Evolutionary conservation across 2,113 vertebrate genomes (phyloP).

Genomic region (Silurus glanis): DNA sequence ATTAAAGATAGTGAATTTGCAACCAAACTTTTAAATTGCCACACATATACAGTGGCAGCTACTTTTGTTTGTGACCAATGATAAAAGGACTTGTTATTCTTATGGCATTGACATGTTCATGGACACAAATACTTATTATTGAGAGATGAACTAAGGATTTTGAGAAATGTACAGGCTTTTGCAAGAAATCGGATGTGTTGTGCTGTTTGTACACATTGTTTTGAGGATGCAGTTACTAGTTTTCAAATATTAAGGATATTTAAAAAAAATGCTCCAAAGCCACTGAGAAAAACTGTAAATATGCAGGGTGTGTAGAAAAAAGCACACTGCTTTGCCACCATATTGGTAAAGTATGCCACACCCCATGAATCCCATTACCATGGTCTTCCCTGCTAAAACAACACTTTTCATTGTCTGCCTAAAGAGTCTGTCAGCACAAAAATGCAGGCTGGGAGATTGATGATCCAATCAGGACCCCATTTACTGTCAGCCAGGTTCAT

Average conservation of each 20-base stretch:
- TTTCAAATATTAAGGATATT: too few species aligned
- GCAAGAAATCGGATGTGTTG: too few species aligned
- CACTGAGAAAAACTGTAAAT: neutral
- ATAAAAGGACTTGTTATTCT: too few species aligned
- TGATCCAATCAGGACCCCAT: slow-evolving; percentile 47
- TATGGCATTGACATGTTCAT: too few species aligned
- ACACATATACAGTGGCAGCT: neutral
- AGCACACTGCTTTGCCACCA: neutral
- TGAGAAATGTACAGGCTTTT: too few species aligned
- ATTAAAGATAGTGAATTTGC: neutral
- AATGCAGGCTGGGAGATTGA: slow-evolving; percentile 40
- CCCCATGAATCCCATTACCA: slow-evolving; percentile 34
- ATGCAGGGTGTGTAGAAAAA: neutral
- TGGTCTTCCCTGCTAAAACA: slow-evolving; percentile 37
- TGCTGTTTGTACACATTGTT: too few species aligned
- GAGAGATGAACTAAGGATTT: too few species aligned
- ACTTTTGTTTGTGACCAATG: too few species aligned
- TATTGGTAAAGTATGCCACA: slow-evolving; percentile 11
- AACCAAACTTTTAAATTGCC: neutral
- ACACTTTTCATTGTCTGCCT: slow-evolving; percentile 13
- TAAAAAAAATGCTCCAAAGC: too few species aligned
- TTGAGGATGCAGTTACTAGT: too few species aligned
- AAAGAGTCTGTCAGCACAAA: slow-evolving; percentile 15
- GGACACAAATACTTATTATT: too few species aligned
- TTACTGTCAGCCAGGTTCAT: slow-evolving; percentile 50